phyloP scores from a whole-genome alignment of 2,888 invertebrate species.

The Sphaeridia pumilis region DNA sequence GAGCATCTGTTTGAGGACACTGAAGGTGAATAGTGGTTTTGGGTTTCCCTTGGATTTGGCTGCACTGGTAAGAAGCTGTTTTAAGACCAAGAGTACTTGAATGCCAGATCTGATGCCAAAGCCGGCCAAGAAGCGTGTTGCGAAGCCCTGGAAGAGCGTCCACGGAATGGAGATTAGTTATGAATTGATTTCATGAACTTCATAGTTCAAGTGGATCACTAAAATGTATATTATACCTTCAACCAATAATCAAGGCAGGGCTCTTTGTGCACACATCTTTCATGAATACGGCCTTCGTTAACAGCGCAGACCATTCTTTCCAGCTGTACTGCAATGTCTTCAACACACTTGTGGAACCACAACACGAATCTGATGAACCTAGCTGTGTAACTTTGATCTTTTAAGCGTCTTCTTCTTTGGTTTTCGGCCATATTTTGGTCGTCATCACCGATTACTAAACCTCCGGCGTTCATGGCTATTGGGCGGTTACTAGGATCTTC shows the following conservation, averaged over 20 bases:
- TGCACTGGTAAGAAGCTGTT: not conserved
- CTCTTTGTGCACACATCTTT: slow-evolving; percentile 32
- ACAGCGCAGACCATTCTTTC: slow-evolving; percentile 34
- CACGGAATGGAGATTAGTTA: not conserved
- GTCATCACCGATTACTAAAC: slow-evolving; percentile 20
- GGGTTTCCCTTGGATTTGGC: not conserved
- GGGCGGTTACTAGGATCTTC: slow-evolving; percentile 16
- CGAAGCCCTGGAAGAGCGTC: slow-evolving; percentile 26
- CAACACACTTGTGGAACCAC: slow-evolving; percentile 34
- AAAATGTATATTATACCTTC: slow-evolving; percentile 16
- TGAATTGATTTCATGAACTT: no score
- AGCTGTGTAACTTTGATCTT: slow-evolving; percentile 30
- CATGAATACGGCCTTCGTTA: slow-evolving; percentile 33
- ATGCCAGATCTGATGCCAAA: slow-evolving; percentile 31
- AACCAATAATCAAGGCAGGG: slow-evolving; percentile 35
- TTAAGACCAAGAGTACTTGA: slow-evolving; percentile 20
- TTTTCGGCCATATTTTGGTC: slow-evolving; percentile 18
- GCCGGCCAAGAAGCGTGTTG: slow-evolving; percentile 29
- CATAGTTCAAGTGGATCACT: not conserved
- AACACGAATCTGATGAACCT: slow-evolving; percentile 33
- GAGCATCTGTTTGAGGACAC: slow-evolving; percentile 4
- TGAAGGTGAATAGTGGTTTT: not conserved
- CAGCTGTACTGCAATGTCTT: slow-evolving; percentile 35
- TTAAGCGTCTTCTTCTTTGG: slow-evolving; percentile 15
- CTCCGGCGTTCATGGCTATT: slow-evolving; percentile 17